Evolutionary conservation across 2,888 invertebrate genomes (phyloP).

Genomic region (Esperia sulphurella): DNA sequence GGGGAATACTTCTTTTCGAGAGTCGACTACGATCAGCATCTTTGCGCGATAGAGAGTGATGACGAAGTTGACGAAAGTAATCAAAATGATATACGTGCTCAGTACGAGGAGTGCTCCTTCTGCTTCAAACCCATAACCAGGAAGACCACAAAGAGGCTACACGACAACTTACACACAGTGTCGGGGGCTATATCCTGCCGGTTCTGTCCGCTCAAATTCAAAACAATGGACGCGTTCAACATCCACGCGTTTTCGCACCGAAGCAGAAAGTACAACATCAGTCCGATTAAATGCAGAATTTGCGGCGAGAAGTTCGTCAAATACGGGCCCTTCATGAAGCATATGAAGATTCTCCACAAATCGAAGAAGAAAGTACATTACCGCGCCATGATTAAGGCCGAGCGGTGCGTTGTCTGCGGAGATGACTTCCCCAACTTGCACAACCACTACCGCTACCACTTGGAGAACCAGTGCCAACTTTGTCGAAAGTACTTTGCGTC

Average conservation of each 20-base stretch:
- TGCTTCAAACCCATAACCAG: slow-evolving; percentile 70
- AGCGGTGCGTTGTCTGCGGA: slow-evolving; percentile 80
- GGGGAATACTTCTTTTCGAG: slow-evolving; percentile 67
- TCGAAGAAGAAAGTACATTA: slow-evolving; percentile 62
- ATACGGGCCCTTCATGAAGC: slow-evolving; percentile 67
- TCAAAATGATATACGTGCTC: slow-evolving; percentile 19
- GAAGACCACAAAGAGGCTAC: slow-evolving; percentile 49
- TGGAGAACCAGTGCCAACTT: slow-evolving; percentile 74
- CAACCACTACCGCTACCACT: slow-evolving; percentile 80
- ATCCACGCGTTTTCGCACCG: slow-evolving; percentile 72
- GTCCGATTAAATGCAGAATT: slow-evolving; percentile 63
- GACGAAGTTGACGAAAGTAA: slow-evolving; percentile 40
- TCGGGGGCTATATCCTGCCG: slow-evolving; percentile 72
- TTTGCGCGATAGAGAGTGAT: slow-evolving; percentile 69
- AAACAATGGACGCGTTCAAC: slow-evolving; percentile 70
- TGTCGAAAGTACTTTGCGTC: slow-evolving; percentile 71
- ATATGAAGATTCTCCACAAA: slow-evolving; percentile 62
- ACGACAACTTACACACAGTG: slow-evolving; percentile 57
- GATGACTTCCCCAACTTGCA: slow-evolving; percentile 80
- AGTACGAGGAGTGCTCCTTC: slow-evolving; percentile 66
- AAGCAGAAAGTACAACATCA: slow-evolving; percentile 64
- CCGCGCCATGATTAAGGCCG: slow-evolving; percentile 62
- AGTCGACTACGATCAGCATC: slow-evolving; percentile 59
- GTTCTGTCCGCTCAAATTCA: slow-evolving; percentile 69
- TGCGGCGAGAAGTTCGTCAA: slow-evolving; percentile 66